Base-by-base conservation (phyloP, 1,140 invertebrate genomes). In the Drosophila bocki region DNA sequence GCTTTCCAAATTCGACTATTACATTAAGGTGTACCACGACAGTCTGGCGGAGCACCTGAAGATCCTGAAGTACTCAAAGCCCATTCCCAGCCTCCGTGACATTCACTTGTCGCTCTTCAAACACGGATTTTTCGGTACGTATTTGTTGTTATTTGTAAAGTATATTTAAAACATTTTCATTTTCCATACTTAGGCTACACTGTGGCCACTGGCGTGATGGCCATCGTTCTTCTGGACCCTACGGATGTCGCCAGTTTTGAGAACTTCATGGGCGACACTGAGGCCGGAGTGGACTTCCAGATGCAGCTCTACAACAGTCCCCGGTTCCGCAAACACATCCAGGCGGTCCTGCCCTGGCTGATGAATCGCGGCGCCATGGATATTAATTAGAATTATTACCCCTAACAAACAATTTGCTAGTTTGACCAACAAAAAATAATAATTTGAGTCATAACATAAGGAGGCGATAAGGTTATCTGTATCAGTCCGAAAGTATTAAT, bases 1-100 rank as follows among this genome's bases (percentile, higher is more conserved):
- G 48, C 37, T 92, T 1, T 60, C 54, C 8, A 80, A 91, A 32
- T 92, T 92, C 29, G 91, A 92, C 58, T 79, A 91, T 39, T 87
- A 87, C 26, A 78, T 92, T 7, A 91, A 91, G 53, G 77, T 77
- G 32, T 91, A 92, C 37, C 80, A 92, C 47, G 80, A 91, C 0
- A 69, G 75, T 39, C 67, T 92, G 15, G 61, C 67, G 0, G 53
- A 92, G 33, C 59, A 90, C 54, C 63, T 92, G 1, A 76, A 78
- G 17, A 44, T 91, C 8, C 58, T 92, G 0, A 91, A 91, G 0
- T 92, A 92, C 56, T 37, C 78, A 1, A 90, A 82, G 57, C 22
- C 54, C 7, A 41, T 92, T 19, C 91, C 91, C 22, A 76, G 37
- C 3, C 35, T 92, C 3, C 70, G 74, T 0, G 85, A 87, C 2